Percentiles rank a stretch among this genome's conserved stretches.
These are phyloP conservation scores for Rhynchotus rufescens DNA, from an alignment of 2,797 vertebrate genomes.

Conservation along the genomic window DNA sequence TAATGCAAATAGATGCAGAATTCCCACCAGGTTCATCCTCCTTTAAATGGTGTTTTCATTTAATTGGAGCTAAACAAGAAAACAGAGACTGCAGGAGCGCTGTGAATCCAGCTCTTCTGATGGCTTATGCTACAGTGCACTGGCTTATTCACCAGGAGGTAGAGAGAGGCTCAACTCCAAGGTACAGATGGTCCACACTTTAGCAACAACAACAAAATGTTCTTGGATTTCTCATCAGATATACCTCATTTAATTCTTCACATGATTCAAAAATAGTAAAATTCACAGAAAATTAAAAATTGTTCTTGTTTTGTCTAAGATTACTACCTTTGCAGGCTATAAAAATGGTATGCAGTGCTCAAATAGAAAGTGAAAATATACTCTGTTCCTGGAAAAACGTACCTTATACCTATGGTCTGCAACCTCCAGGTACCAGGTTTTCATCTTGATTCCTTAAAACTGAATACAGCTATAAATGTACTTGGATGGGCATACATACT, in stretches of 20 bases:
- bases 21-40: not conserved
- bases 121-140: not conserved
- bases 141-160: not conserved
- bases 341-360: not conserved
- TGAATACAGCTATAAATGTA: not conserved
- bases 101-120: not conserved
- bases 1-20: constrained; percentile 30
- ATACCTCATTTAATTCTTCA: not conserved
- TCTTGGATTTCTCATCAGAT: not conserved
- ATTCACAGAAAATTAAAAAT: not conserved
- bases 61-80: not conserved
- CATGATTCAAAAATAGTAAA: not conserved
- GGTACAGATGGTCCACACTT: not conserved
- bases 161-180: not conserved
- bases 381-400: not conserved
- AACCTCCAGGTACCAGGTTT: not conserved
- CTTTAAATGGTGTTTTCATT: not conserved
- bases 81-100: not conserved
- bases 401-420: not conserved
- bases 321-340: not conserved
- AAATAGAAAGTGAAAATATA: accelerated
- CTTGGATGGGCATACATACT: accelerated
- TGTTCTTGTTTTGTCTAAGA: not conserved
- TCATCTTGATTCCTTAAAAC: not conserved
- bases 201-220: not conserved